Evolutionary conservation across 2,888 invertebrate species (phyloP).

Genomic region (Diplolepis rosae): DNA sequence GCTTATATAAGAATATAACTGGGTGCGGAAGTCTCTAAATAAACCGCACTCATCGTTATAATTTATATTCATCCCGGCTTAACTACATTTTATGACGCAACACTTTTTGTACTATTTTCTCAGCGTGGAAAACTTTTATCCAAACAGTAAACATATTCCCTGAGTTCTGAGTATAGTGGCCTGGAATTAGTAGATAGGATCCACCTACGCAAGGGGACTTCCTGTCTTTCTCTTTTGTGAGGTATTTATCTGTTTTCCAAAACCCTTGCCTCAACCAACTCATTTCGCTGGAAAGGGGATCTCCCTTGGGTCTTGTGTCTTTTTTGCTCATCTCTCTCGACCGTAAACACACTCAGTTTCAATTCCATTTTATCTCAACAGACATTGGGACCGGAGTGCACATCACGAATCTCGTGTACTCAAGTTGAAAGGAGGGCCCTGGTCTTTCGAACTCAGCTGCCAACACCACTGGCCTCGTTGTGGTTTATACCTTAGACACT

Average conservation of each 20-base stretch:
- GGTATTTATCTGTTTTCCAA: slow-evolving; percentile 65
- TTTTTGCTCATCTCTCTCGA: slow-evolving; percentile 56
- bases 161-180: neutral
- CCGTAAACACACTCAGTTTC: slow-evolving; percentile 50
- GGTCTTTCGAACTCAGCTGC: neutral
- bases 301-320: slow-evolving; percentile 58
- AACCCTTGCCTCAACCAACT: slow-evolving; percentile 67
- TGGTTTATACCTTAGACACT: slow-evolving; percentile 13
- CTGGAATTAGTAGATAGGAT: slow-evolving; percentile 44
- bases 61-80: slow-evolving; percentile 17
- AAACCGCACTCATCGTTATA: neutral
- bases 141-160: slow-evolving; percentile 13
- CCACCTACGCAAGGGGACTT: slow-evolving; percentile 63
- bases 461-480: slow-evolving; percentile 30
- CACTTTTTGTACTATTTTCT: slow-evolving; percentile 16
- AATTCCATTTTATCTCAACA: slow-evolving; percentile 35
- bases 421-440: neutral
- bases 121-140: slow-evolving; percentile 13
- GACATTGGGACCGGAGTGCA: neutral
- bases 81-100: slow-evolving; percentile 1
- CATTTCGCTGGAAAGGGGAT: slow-evolving; percentile 56
- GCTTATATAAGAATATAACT: neutral
- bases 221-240: slow-evolving; percentile 58
- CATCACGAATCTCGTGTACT: neutral
- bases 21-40: slow-evolving; percentile 19